Percentiles rank a stretch among this genome's conserved stretches.
Conservation (phyloP, 1,140 invertebrate genomes). For the Procambarus virginalis region DNA sequence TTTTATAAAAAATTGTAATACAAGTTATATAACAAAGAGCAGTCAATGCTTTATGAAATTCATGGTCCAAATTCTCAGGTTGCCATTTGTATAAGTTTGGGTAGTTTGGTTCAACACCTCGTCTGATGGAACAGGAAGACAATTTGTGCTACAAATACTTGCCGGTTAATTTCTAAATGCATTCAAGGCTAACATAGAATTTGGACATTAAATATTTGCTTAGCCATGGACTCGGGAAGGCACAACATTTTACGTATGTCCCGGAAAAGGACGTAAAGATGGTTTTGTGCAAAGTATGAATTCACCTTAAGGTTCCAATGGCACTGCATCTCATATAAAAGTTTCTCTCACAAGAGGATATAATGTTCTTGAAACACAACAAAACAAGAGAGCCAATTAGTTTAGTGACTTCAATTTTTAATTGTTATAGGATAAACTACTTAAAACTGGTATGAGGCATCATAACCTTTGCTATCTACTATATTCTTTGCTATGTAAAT, state of each 20-base stretch:
- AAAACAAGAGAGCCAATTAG: neutral
- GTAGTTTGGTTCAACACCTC: neutral
- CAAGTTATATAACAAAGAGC: neutral
- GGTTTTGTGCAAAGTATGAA: conserved; percentile 35
- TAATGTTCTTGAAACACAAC: neutral
- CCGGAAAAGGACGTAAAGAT: conserved; percentile 24
- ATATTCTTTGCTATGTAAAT: neutral
- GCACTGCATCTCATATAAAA: conserved; percentile 7
- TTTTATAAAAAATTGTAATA: neutral
- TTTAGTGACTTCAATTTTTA: neutral
- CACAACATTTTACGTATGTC: conserved; percentile 60
- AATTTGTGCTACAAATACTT: conserved; percentile 3
- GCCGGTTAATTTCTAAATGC: neutral
- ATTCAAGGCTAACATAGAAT: neutral
- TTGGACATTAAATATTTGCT: conserved; percentile 26
- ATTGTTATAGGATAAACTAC: neutral
- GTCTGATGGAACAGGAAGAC: conserved; percentile 14
- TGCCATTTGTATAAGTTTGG: neutral
- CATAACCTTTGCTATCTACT: neutral
- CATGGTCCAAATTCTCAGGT: neutral
- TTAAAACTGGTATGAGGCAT: neutral
- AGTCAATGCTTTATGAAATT: conserved; percentile 31
- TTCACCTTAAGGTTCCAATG: neutral
- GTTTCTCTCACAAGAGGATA: neutral
- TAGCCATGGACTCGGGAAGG: conserved; percentile 43